Percentiles rank a stretch among this genome's conserved stretches.
These are phyloP conservation scores for Phrynocephalus vlangalii DNA, from an alignment of 2,797 vertebrate genomes.

Conservation along the genomic window DNA sequence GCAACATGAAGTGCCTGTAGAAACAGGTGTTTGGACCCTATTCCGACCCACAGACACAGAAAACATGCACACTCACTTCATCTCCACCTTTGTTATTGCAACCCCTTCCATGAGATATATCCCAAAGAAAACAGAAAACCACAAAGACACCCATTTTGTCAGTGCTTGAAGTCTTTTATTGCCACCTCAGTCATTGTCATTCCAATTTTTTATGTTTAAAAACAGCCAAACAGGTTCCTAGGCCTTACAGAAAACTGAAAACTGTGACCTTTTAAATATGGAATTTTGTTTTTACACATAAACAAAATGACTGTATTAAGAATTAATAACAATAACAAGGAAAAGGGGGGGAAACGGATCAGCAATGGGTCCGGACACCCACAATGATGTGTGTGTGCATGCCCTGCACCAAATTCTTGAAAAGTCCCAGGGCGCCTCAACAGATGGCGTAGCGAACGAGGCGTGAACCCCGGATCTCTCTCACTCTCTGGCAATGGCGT, in stretches of 20 bases:
- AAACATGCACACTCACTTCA: too few species aligned
- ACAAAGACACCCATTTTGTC: accelerated
- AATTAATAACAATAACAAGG: not conserved
- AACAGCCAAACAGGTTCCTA: not conserved
- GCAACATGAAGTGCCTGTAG: not conserved
- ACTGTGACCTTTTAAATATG: not conserved
- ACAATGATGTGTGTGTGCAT: not conserved
- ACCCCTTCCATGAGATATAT: not conserved
- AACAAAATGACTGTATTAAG: not conserved
- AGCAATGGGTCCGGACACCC: not conserved
- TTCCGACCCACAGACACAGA: too few species aligned
- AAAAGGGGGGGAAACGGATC: not conserved
- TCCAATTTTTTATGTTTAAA: not conserved
- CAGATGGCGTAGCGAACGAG: slow-evolving; percentile 84
- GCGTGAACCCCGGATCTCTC: slow-evolving; percentile 82
- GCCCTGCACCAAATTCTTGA: accelerated
- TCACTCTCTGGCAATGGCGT: slow-evolving; percentile 88
- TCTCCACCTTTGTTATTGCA: too few species aligned
- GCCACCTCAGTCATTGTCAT: not conserved
- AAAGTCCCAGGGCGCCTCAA: not conserved
- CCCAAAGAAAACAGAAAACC: accelerated
- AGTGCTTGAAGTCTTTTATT: not conserved
- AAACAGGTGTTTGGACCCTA: not conserved
- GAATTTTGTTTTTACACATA: too few species aligned
- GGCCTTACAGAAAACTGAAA: too few species aligned